Evolutionary conservation across 2,113 vertebrate species (phyloP), one percentile per base, ranked within the genome.

Genomic region (Leiothrix lutea): DNA sequence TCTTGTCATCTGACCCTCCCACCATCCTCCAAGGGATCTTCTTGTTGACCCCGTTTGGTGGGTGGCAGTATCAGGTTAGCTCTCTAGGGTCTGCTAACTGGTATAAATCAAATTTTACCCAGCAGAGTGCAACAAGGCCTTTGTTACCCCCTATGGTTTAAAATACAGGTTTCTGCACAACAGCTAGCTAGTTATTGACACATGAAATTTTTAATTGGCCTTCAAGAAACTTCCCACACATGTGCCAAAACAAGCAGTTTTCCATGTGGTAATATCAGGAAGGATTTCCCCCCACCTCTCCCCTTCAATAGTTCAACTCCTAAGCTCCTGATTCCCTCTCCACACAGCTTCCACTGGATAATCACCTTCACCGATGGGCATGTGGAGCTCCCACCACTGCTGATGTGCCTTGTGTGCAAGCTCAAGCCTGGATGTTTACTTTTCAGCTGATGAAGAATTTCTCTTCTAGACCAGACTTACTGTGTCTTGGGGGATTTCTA

Each of bases 41-140:
- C 50, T 86, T 0, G 0, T 44, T 0, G 0, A 35, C 9, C 18
- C 54, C 0, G 0, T 81, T 84, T 0, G 0, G 14, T 65, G 33
- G 70, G 72, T 73, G 86, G 40, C 66, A 57, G 45, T 65, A 70
- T 67, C 54, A 70, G 4, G 11, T 77, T 62, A 62, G 38, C 20
- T 91, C 70, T 79, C 73, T 6, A 16, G 81, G 20, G 42, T 65
- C 40, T 80, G 35, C 47, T 66, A 72, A 9, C 42, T 54, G 40
- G 24, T 33, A 56, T 77, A 87, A 88, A 91, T 91, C 58, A 62
- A 78, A 73, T 80, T 82, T 85, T 86, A 85, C 31, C 33, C 57
- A 53, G 35, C 28, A 74, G 38, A 51, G 21, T 82, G 77, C 47
- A 81, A n/a, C 18, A 71, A 33, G 12, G 21, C 44, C 29, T 81